Percentiles rank a stretch among this genome's conserved stretches.
These are phyloP conservation scores for Oreochromis tanganicae DNA, from an alignment of 2,113 vertebrate species.

Conservation along the genomic window DNA sequence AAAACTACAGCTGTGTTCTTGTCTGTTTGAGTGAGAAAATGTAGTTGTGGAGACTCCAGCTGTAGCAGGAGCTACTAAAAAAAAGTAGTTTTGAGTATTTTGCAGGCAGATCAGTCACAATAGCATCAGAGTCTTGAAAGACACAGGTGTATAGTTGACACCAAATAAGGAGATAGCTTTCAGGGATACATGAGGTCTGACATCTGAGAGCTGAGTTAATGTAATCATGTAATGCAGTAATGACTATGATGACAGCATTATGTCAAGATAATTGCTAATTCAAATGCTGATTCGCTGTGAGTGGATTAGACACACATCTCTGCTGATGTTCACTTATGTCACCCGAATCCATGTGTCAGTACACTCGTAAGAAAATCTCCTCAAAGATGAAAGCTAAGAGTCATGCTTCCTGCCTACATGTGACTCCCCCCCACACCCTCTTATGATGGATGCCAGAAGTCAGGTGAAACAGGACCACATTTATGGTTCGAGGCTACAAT, in stretches of 20 bases:
- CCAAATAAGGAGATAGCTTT: background rate
- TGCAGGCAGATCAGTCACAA: background rate
- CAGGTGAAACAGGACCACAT: background rate
- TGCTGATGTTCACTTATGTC: background rate
- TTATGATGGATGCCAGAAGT: background rate
- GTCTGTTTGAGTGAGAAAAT: background rate
- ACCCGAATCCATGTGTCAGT: background rate
- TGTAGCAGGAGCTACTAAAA: background rate
- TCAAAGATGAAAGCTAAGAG: background rate
- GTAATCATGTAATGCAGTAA: background rate
- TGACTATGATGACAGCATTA: background rate
- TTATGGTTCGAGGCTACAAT: background rate
- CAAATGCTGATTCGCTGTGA: background rate
- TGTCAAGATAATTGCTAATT: background rate
- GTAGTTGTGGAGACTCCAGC: background rate
- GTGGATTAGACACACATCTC: background rate
- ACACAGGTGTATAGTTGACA: background rate
- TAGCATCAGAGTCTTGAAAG: background rate
- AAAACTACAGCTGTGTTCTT: background rate
- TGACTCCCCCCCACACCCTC: background rate
- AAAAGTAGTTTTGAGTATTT: background rate
- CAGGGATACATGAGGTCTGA: background rate
- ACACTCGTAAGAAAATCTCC: background rate
- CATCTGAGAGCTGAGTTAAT: background rate
- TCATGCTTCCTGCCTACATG: background rate